Evolutionary conservation across 2,797 vertebrate species (phyloP), one percentile per base, ranked within the genome.

Genomic region (Aulostomus chinensis): DNA sequence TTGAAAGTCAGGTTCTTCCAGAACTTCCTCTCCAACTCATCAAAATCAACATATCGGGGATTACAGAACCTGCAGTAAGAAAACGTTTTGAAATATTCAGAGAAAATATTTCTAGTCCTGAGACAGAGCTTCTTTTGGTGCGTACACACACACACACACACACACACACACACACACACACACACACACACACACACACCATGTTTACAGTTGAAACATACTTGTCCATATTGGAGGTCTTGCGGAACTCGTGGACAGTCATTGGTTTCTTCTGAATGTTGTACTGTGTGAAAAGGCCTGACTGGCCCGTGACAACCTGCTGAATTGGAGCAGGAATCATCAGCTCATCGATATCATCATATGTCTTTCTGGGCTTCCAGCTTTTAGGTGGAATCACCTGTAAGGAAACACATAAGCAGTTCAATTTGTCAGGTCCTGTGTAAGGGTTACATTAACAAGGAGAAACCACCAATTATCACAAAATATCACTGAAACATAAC

Each of bases 251-350:
- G 0, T 92, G 88, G 24, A 99, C 93, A 0, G 93, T 95, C 96
- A 98, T 98, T 20, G 97, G 93, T 76, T 98, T 99, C 90, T 99
- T 99, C 88, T 98, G 97, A 69, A 99, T 99, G 88, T 99, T 99
- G 83, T 99, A 99, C 81, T 98, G 97, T 0, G 97, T 99, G 69
- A 99, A 99, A 37, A 99, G 92, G 15, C 97, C 96, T 0, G 96
- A 98, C 79, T 98, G 96, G n/a, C 96, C 97, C 0, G 95, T 96
- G 57, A 99, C 97, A 49, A 99, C 93, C 84, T 99, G 97, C 78
- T 99, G 96, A 77, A 99, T 97, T 17, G 97, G 96, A 15, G 96
- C 93, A 2, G 96, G 94, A 66, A 99, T 98, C 63, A 95, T 83
- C 73, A 99, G 82, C 17, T 98, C 94, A 49, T 98, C 95, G 0